Base-by-base conservation (phyloP, 1,140 invertebrate species). In the Thalassaphorura encarpata region DNA sequence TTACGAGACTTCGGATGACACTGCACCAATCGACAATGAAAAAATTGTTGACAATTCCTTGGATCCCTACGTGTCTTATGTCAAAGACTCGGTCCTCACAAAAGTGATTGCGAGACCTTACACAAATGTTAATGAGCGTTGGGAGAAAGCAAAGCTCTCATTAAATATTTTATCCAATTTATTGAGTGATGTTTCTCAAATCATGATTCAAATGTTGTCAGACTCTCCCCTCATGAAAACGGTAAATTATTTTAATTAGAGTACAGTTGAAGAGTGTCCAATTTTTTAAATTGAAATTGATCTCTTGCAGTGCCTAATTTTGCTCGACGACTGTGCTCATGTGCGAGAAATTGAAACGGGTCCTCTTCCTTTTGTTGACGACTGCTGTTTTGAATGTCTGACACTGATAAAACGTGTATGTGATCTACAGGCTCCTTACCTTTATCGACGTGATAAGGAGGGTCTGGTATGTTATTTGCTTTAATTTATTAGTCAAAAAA, bases 1-100 rank as follows among this genome's bases (percentile, higher is more conserved):
- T 11, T 21, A 43, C 11, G 42, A 18, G 5, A 48, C 15, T 77
- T 90, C 49, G 88, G 89, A 0, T 73, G 80, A 3, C 75, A 90
- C n/a, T 78, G 80, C 42, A 87, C n/a, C n/a, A n/a, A n/a, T n/a
- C n/a, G n/a, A n/a, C n/a, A n/a, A n/a, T n/a, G n/a, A n/a, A n/a
- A n/a, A n/a, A n/a, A 89, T 2, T 89, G 91, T 1, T 16, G 31
- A 16, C 6, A 24, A 48, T 13, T n/a, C 33, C 13, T 85, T 95
- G 60, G 83, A 89, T 72, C 89, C 90, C 0, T 96, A 95, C 68
- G 70, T 95, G 15, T 78, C 83, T 3, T 93, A 91, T 69, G 79
- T 91, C 23, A 74, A 84, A 11, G 80, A 86, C 63, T 77, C 79
- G 0, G 81, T 95, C 0, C 84, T 93, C 36, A 69, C 92, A 1